Base-by-base conservation (phyloP, 2,888 invertebrate species). In the Aphidius colemani region DNA sequence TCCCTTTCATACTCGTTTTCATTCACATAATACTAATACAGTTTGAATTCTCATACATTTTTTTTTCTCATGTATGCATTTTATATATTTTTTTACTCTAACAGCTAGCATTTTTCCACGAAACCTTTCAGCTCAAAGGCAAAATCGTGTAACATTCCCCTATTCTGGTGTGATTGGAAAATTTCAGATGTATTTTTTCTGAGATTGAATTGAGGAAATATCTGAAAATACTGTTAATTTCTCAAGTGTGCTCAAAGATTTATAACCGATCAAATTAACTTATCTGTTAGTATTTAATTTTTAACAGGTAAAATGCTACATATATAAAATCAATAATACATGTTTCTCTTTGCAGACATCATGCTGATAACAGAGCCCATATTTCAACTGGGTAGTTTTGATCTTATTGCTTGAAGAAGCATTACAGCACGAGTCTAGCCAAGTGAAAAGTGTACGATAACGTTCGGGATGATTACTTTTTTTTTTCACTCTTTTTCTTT, bases 371-470 rank as follows among this genome's bases (percentile, higher is more conserved):
- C 30, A 30, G 30, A 30, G 5, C 30, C 30, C 5, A 5, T 30
- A 30, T 30, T 30, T 30, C 30, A 30, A 30, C 30, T 30, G 30
- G 5, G 30, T 3, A 11, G 8, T 49, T 13, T 46, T 49, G 30
- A 53, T 60, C 60, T 60, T 46, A 53, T 53, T 44, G 11, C 46
- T 11, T 40, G 46, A 46, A 40, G 50, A 53, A 9, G 39, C 53
- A 45, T 39, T 46, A 45, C 18, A 53, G 53, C 11, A 46, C 13
- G 53, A 45, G 63, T 60, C 65, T 66, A 67, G 59, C 51, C 66
- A 66, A 65, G 65, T 63, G 69, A 58, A 58, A 55, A 64, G 51
- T 53, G 53, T 18, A 53, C 63, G 69, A 69, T 69, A 69, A 60
- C 64, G 56, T 63, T 59, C 53, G 49, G 50, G 50, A 44, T 43